phyloP scores from a whole-genome alignment of 2,113 vertebrate species.

The Chaetorhynchus papuensis region DNA sequence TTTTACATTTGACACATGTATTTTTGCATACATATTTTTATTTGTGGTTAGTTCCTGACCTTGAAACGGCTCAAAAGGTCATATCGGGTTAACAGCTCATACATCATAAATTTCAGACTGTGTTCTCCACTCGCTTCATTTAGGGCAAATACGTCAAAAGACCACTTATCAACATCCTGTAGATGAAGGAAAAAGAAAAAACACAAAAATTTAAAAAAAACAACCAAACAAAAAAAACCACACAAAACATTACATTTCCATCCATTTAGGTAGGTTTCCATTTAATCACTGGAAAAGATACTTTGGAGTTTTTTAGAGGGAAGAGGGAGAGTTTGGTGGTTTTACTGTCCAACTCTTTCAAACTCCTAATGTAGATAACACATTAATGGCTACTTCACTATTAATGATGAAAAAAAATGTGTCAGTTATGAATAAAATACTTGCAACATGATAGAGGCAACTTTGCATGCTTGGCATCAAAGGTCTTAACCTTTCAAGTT shows the following conservation, averaged over 20 bases:
- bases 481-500: background rate
- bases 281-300: background rate
- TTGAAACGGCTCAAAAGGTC: conserved; percentile 98
- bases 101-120: conserved; percentile 96
- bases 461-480: background rate
- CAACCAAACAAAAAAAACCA: background rate
- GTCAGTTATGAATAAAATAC: background rate
- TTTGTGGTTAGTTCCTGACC: conserved; percentile 71
- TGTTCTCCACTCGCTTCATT: conserved; percentile 93
- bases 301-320: background rate
- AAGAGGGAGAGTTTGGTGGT: background rate
- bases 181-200: background rate
- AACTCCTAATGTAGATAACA: background rate
- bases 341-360: background rate
- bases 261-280: background rate
- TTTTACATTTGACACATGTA: background rate
- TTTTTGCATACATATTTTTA: conserved; percentile 1
- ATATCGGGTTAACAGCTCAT: conserved; percentile 96
- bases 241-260: background rate
- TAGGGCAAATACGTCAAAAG: conserved; percentile 93
- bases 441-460: background rate
- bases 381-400: background rate
- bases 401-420: background rate
- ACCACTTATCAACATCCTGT: conserved; percentile 97
- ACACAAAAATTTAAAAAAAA: background rate